These are phyloP conservation scores for Graphium colonna DNA, from an alignment of 2,888 invertebrate species.

Conservation along the genomic window DNA sequence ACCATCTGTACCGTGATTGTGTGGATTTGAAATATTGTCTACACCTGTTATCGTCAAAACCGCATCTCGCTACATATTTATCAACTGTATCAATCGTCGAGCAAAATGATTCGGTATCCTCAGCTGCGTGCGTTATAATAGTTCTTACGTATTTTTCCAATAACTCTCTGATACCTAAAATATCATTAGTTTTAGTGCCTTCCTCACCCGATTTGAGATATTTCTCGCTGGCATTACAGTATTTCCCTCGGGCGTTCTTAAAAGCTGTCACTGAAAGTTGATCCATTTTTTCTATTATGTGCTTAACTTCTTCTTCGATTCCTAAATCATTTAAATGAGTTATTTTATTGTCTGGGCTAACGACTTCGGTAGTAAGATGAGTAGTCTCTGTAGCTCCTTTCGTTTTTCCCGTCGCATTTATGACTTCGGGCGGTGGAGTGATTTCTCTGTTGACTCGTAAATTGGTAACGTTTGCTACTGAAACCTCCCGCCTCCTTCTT, in stretches of 20 bases:
- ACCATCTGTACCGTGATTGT: conserved; percentile 37
- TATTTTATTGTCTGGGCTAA: neutral
- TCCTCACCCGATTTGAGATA: conserved; percentile 20
- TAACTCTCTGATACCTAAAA: conserved; percentile 41
- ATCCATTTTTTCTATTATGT: conserved; percentile 44
- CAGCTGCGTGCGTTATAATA: conserved; percentile 39
- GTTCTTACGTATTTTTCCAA: conserved; percentile 40
- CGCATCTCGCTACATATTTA: conserved; percentile 37
- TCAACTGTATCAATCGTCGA: conserved; percentile 36
- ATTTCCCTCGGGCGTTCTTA: conserved; percentile 42
- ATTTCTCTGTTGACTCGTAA: conserved; percentile 60
- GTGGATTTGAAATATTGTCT: conserved; percentile 43
- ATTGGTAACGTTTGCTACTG: conserved; percentile 32
- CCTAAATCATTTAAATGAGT: conserved; percentile 39
- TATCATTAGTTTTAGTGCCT: conserved; percentile 29
- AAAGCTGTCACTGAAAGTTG: conserved; percentile 46
- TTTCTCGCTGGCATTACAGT: conserved; percentile 42
- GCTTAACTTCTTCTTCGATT: conserved; percentile 43
- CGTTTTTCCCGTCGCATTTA: neutral
- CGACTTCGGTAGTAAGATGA: no score
- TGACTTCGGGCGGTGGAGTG: conserved; percentile 45
- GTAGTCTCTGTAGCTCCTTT: neutral
- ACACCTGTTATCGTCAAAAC: conserved; percentile 16
- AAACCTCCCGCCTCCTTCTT: conserved; percentile 39
- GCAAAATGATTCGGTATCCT: conserved; percentile 51